Conservation (phyloP, 2,113 vertebrate genomes). For the Albula glossodonta region DNA sequence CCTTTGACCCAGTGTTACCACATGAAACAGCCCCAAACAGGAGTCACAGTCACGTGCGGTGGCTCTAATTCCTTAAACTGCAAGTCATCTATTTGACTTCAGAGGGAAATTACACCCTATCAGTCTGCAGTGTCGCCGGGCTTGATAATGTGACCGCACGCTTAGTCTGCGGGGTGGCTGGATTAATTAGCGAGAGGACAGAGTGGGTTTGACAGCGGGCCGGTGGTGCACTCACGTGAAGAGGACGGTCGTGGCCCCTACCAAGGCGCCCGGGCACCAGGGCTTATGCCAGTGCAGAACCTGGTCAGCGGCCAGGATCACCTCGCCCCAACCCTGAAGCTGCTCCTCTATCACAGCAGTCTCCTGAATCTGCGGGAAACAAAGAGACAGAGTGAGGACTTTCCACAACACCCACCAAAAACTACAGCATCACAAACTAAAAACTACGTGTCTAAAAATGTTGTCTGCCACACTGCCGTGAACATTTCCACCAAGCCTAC, state of each 20-base stretch:
- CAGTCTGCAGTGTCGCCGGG: no score
- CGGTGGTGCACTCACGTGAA: constrained; percentile 73
- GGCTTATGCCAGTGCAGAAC: constrained; percentile 79
- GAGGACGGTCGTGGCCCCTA: constrained; percentile 69
- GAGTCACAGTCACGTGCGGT: neutral
- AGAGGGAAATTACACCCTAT: no score
- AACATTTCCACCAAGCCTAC: no score
- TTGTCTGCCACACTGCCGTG: no score
- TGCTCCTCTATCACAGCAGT: constrained; percentile 79
- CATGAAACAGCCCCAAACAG: neutral
- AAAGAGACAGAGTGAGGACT: neutral
- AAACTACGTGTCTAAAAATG: no score
- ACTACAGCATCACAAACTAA: no score
- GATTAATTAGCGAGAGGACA: neutral
- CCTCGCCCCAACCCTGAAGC: constrained; percentile 82
- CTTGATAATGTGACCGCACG: no score
- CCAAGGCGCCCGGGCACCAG: constrained; percentile 76
- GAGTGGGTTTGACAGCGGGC: neutral
- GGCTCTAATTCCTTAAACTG: neutral
- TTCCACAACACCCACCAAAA: neutral
- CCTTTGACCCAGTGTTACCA: neutral
- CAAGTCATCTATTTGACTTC: no score
- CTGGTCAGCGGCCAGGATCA: constrained; percentile 76
- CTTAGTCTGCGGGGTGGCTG: neutral
- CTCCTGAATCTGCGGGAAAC: constrained; percentile 66